Evolutionary conservation across 2,797 vertebrate genomes (phyloP), one percentile per base, ranked within the genome.

Genomic region (Anas capensis): DNA sequence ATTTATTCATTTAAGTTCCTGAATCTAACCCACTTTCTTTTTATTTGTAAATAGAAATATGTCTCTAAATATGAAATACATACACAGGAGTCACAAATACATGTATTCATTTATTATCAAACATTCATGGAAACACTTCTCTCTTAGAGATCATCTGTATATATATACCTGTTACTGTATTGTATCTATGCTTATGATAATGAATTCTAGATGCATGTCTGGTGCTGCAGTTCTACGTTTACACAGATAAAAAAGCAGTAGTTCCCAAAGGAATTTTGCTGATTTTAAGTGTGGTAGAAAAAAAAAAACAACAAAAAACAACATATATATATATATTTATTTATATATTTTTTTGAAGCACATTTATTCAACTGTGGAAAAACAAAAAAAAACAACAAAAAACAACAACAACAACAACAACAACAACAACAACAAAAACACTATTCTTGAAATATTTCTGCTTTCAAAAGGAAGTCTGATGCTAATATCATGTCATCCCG

Each of bases 61-160:
- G 13, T 83, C 23, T 91, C 14, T 78, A 94, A 82, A 76, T 80
- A 71, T 44, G 29, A 85, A 87, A 83, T 85, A 21, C 4, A 17
- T 86, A 58, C 13, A 10, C 82, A 36, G 58, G 40, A 77, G 29
- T 85, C 78, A 88, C 57, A 92, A 90, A 82, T 81, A n/a, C 46
- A 81, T 95, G 90, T 86, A 77, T 96, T 92, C 16, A 17, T 71
- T 53, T 40, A 58, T 94, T 90, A 34, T 77, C 36, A 54, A 29
- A 61, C 36, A 64, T 2, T 4, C 66, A 65, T 57, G 72, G n/a
- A 81, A 85, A 81, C 66, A 80, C 82, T 82, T 87, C 57, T 83
- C 69, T 86, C 75, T 72, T 64, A 75, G 57, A 0, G 0, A 84
- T 94, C 62, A 56, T 64, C 66, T 94, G 20, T 94, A 11, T 75